Base-by-base conservation (phyloP, 2,888 invertebrate species). In the Macaria liturata region DNA sequence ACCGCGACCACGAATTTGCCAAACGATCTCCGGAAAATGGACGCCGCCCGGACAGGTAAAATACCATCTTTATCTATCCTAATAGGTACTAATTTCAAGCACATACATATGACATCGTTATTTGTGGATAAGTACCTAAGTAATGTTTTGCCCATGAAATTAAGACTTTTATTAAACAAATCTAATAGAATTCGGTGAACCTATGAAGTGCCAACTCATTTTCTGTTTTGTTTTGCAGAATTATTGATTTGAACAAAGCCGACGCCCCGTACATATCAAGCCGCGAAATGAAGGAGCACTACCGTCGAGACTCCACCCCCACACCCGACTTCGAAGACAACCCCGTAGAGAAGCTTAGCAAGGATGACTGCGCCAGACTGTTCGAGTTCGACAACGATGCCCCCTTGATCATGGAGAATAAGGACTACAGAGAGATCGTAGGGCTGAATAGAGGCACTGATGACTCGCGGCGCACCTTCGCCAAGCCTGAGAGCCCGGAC, bases 301-400 rank as follows among this genome's bases (percentile, higher is more conserved):
- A 84, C 75, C 81, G 80, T 72, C 83, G 34, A 6, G 34, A 88
- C 60, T 78, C 81, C 53, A 81, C 76, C 75, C 79, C 81, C 55
- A 75, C 78, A 56, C 77, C 77, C 61, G 83, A 86, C 32, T 72
- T 86, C 49, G 86, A 84, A 66, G 88, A 88, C 66, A 84, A 90
- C 67, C 81, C 88, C 9, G 90, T 91, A 52, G 91, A 91, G 69
- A 87, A 91, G 58, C 75, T 92, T 2, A 83, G 81, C 72, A 87
- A 88, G 67, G 92, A 90, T 46, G 92, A 91, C 64, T 92, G 92
- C 76, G 85, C 92, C 47, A 79, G 90, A 49, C 79, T 92, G 43
- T 92, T 94, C 74, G 94, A 93, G 74, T 94, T 94, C 72, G 94
- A 94, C 68, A 93, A 93, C 71, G 92, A 92, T 69, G 91, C 91